Percentiles rank a stretch among this genome's conserved stretches.
phyloP scores from a whole-genome alignment of 2,888 invertebrate species.

The Amblyjoppa fuscipennis region DNA sequence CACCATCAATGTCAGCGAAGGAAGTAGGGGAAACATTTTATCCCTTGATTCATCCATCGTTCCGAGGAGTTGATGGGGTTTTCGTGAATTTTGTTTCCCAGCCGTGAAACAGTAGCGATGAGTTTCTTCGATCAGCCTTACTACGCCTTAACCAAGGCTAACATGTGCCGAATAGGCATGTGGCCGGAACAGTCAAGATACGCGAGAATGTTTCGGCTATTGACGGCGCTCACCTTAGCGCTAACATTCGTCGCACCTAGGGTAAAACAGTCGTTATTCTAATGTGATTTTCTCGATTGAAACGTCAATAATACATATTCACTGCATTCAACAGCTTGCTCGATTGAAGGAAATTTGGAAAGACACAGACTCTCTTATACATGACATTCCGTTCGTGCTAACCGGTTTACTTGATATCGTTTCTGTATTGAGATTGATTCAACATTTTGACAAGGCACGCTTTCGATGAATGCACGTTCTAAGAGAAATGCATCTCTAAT shows the following conservation, averaged over 20 bases:
- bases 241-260: background rate
- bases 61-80: too few relatives aligned
- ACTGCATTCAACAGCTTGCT: background rate
- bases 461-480: too few relatives aligned
- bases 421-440: too few relatives aligned
- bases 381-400: too few relatives aligned
- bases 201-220: background rate
- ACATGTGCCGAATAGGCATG: background rate
- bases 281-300: background rate
- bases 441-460: too few relatives aligned
- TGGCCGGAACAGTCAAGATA: constrained; percentile 3
- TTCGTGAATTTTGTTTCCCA: too few relatives aligned
- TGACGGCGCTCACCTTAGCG: background rate
- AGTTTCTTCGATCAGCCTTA: background rate
- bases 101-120: too few relatives aligned
- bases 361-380: background rate
- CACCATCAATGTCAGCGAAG: too few relatives aligned
- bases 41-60: too few relatives aligned
- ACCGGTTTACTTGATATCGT: fast-evolving
- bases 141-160: background rate
- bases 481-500: too few relatives aligned
- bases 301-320: background rate
- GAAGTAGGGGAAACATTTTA: too few relatives aligned
- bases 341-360: background rate
- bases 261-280: background rate